Percentiles rank a stretch among this genome's conserved stretches.
Conservation (phyloP, 1,140 invertebrate species). For the Bombus impatiens region DNA sequence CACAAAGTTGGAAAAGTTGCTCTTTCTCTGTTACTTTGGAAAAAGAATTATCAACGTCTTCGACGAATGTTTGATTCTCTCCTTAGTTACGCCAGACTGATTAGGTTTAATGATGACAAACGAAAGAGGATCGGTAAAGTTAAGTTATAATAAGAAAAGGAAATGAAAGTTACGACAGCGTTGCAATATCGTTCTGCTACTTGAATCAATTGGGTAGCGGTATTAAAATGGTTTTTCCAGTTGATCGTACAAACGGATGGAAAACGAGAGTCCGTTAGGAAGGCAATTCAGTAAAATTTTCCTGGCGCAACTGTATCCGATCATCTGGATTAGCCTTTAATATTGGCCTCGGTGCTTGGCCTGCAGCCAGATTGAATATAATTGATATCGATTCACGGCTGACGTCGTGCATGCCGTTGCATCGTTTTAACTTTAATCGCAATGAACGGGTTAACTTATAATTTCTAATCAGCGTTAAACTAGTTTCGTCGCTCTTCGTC, state of each 20-base stretch:
- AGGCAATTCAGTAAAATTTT: constrained; percentile 50
- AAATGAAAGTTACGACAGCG: background rate
- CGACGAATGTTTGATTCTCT: background rate
- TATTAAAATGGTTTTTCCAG: constrained; percentile 30
- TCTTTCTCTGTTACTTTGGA: no score
- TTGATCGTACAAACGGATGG: constrained; percentile 35
- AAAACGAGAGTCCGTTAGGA: constrained; percentile 33
- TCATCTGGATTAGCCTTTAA: constrained; percentile 64
- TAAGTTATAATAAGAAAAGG: no score
- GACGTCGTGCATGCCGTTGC: constrained; percentile 20
- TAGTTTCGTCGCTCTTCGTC: background rate
- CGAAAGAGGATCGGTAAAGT: background rate
- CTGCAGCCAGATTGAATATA: constrained; percentile 57
- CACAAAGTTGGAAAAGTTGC: no score
- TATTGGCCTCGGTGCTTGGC: constrained; percentile 47
- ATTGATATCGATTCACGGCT: constrained; percentile 48
- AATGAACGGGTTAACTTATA: constrained; percentile 8
- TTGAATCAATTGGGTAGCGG: background rate
- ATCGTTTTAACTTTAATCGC: constrained; percentile 40
- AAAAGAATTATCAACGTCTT: background rate
- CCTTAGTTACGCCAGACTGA: background rate
- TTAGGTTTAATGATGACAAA: background rate
- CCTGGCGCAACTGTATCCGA: constrained; percentile 36
- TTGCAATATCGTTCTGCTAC: background rate
- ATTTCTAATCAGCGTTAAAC: constrained; percentile 12